Evolutionary conservation across 2,113 vertebrate genomes (phyloP).

Genomic region (Saimiri boliviensis): DNA sequence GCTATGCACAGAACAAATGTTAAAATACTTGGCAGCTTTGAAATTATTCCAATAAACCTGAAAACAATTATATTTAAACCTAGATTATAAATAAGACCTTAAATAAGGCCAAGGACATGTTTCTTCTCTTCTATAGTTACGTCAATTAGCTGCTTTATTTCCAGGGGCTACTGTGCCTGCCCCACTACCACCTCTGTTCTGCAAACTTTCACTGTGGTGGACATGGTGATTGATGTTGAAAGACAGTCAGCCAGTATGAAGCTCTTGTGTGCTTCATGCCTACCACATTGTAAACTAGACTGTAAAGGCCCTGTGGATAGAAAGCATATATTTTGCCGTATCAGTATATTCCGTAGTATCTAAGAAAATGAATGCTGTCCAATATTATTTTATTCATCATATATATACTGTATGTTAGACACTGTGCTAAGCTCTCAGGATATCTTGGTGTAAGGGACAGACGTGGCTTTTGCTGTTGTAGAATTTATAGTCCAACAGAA

Average conservation of each 20-base stretch:
- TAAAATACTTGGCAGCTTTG: background rate
- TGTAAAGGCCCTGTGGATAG: background rate
- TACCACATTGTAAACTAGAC: background rate
- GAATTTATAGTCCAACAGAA: background rate
- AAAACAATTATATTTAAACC: background rate
- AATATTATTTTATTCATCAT: background rate
- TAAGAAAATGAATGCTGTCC: background rate
- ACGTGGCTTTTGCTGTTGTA: background rate
- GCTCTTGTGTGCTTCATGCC: background rate
- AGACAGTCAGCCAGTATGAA: background rate
- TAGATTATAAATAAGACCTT: background rate
- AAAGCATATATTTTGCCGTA: background rate
- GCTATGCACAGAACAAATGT: background rate
- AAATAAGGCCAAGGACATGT: background rate
- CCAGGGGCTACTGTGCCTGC: background rate
- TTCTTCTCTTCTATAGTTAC: background rate
- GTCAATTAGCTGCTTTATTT: background rate
- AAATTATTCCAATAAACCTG: background rate
- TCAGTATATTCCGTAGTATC: background rate
- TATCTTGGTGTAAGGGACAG: background rate
- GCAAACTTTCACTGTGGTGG: background rate
- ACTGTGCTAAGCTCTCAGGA: background rate
- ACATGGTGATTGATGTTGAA: background rate
- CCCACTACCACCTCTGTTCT: background rate
- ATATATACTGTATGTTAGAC: background rate